A percentile compares a stretch with the other conserved stretches of the same genome.
Evolutionary conservation across 1,140 invertebrate species (phyloP).

Genomic region (Ceratitis capitata): DNA sequence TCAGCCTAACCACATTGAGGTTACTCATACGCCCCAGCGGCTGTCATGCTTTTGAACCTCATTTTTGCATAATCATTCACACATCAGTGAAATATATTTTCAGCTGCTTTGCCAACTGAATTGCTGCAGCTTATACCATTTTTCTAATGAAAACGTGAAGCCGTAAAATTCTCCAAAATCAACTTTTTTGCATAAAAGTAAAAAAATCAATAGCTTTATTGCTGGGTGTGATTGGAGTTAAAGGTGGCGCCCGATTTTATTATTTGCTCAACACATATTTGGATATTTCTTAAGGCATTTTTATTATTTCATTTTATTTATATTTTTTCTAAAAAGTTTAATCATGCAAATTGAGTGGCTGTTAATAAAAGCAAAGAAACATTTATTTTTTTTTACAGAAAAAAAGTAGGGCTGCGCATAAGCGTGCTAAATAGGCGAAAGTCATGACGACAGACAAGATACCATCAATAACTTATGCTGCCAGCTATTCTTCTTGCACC

Average conservation of each 20-base stretch:
- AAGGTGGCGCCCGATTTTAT: not conserved
- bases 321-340: not conserved
- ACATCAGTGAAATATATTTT: not conserved
- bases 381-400: not conserved
- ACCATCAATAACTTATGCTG: not conserved
- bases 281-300: not conserved
- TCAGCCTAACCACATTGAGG: not conserved
- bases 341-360: constrained; percentile 20
- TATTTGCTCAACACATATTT: not conserved
- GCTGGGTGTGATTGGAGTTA: not conserved
- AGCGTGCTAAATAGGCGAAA: not conserved
- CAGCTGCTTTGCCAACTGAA: not conserved
- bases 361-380: not conserved
- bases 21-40: not conserved
- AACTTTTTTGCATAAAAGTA: not conserved
- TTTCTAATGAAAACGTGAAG: not conserved
- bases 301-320: too few species aligned
- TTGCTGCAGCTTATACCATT: not conserved
- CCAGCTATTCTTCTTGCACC: not conserved
- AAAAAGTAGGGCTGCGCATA: not conserved
- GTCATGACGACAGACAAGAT: not conserved
- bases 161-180: not conserved
- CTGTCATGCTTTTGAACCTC: too few species aligned
- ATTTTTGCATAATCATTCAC: not conserved
- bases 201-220: not conserved